These are phyloP conservation scores for Cyclina sinensis DNA, from an alignment of 1,140 invertebrate genomes.

Conservation along the genomic window DNA sequence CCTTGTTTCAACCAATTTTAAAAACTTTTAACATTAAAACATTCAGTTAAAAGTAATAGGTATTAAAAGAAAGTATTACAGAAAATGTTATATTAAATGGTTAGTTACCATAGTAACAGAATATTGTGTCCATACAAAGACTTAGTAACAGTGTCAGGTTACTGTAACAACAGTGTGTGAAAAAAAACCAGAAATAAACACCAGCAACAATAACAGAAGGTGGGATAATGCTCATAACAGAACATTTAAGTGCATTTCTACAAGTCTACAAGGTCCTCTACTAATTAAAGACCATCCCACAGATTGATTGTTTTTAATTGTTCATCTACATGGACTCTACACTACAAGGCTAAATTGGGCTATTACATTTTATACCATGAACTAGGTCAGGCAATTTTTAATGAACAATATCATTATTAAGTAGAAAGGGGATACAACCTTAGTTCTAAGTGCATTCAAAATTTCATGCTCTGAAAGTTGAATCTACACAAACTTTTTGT, in stretches of 20 bases:
- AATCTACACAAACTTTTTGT: no score
- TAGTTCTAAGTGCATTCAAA: no score
- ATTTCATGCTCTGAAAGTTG: no score
- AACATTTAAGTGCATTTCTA: neutral
- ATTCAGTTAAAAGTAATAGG: no score
- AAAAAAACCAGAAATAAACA: neutral
- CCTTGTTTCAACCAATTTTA: no score
- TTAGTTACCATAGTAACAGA: conserved; percentile 58
- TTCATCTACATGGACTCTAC: neutral
- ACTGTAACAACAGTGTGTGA: conserved; percentile 47
- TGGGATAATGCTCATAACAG: neutral
- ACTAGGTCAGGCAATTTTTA: no score
- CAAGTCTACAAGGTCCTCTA: neutral
- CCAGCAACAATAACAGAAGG: neutral
- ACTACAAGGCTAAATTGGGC: neutral
- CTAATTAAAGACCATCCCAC: neutral
- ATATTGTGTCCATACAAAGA: conserved; percentile 71
- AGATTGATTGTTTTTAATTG: neutral
- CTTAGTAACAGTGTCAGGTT: conserved; percentile 64
- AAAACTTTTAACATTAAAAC: no score
- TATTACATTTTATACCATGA: no score
- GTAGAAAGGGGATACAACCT: no score
- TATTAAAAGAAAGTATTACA: no score
- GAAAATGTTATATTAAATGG: conserved; percentile 26
- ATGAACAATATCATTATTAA: no score